Base-by-base conservation (phyloP, 1,140 invertebrate genomes). In the Diorhabda sublineata region DNA sequence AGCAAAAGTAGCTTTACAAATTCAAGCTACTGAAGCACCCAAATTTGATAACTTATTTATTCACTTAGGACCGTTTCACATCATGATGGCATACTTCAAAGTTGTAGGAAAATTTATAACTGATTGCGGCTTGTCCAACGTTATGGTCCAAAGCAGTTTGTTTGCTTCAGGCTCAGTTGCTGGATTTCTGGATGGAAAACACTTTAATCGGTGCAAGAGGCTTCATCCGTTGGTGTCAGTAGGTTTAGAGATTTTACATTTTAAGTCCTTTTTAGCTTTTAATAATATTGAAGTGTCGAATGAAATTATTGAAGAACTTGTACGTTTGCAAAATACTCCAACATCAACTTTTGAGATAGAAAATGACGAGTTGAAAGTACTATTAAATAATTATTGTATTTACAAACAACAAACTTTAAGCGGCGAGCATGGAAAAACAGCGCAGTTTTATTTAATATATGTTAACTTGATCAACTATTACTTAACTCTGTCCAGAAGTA, bases 71-170 rank as follows among this genome's bases (percentile, higher is more conserved):
- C 26, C 26, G 26, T 26, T 26, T 1, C 26, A 26, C 26, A 26
- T 26, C 26, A 26, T 26, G 26, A 26, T 26, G 26, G 1, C 26
- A 26, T 26, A 26, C 26, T 26, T 26, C 26, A 58, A 74, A 9
- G 70, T 78, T 6, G 68, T 80, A 9, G 71, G 69, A 59, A 73
- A 80, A 45, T 67, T 71, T 68, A 77, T 81, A 8, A 63, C 64
- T 68, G 77, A 77, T 9, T 81, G 76, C 68, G 81, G 80, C 11
- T 71, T 80, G 70, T 61, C 79, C 8, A 58, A 76, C 41, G 71
- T 82, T 4, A 74, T 82, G 66, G 73, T 77, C 41, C 74, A 82
- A 56, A 76, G 74, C 66, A 69, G 75, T 61, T 62, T 82, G 26
- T 42, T 80, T n/a, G 78, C 76, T 43, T 45, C 6, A 61, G 79